Conservation (phyloP, 92 coral and sea anemone species). For the Heliopora coerulea region DNA sequence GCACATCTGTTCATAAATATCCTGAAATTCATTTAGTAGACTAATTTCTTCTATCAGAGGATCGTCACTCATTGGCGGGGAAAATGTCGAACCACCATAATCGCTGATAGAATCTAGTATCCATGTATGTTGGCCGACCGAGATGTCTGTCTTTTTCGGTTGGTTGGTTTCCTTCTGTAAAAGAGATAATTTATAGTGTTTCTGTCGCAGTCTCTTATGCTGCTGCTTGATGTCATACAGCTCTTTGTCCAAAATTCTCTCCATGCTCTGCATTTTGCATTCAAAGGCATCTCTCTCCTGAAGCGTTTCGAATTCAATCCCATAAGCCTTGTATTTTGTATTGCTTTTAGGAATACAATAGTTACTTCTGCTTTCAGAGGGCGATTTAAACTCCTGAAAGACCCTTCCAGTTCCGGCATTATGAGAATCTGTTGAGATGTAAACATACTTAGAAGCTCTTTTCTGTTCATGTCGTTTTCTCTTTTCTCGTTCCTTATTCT, state of each 20-base stretch:
- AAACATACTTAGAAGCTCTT: not conserved
- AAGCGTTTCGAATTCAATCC: conserved; percentile 62
- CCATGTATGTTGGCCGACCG: conserved; percentile 22
- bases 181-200: conserved; percentile 56
- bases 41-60: conserved; percentile 59
- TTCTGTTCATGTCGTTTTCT: not conserved
- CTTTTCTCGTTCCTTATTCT: not conserved
- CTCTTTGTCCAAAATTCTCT: conserved; percentile 69
- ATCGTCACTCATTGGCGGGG: conserved; percentile 1
- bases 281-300: conserved; percentile 72
- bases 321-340: conserved; percentile 58
- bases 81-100: not conserved
- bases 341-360: conserved; percentile 20
- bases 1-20: conserved; percentile 63
- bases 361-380: conserved; percentile 20
- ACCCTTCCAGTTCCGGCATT: not conserved
- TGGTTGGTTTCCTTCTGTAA: not conserved
- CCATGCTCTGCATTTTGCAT: conserved; percentile 82
- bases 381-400: conserved; percentile 6
- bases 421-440: not conserved
- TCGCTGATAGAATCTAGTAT: no score
- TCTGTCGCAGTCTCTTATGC: conserved; percentile 71
- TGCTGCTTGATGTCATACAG: conserved; percentile 71
- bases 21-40: conserved; percentile 77
- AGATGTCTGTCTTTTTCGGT: conserved; percentile 54